phyloP scores from a whole-genome alignment of 2,113 vertebrate genomes.

The Psephotus haematonotus region DNA sequence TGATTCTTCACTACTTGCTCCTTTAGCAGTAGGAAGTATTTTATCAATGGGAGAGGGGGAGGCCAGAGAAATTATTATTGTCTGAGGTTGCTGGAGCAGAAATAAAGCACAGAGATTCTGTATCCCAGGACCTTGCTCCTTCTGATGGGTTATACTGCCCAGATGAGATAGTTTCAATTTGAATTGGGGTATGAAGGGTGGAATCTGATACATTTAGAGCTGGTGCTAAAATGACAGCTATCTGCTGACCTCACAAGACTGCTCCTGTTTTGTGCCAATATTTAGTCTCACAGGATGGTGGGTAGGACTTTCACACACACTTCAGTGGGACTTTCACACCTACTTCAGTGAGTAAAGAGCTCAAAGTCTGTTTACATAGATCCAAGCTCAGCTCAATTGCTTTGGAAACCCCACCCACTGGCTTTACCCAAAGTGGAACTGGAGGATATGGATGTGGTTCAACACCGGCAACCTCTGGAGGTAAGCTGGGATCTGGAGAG shows the following conservation, averaged over 20 bases:
- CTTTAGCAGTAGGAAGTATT: neutral
- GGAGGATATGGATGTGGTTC: neutral
- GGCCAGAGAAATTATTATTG: neutral
- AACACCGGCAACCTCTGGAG: neutral
- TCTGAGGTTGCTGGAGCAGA: neutral
- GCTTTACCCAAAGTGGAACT: neutral
- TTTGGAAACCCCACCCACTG: neutral
- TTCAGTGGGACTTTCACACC: neutral
- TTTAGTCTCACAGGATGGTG: neutral
- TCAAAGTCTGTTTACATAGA: neutral
- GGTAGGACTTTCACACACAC: neutral
- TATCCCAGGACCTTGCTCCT: neutral
- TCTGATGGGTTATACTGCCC: neutral
- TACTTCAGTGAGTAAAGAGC: neutral
- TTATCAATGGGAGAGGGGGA: neutral
- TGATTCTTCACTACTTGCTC: neutral
- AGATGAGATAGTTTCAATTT: neutral
- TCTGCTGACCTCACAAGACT: neutral
- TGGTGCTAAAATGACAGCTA: neutral
- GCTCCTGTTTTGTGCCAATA: conserved; percentile 22
- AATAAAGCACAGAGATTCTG: neutral
- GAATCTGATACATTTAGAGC: neutral
- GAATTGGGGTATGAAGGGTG: neutral
- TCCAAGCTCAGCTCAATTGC: neutral
- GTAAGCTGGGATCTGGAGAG: neutral